Conservation (phyloP, 53 echinoderm and acorn worm species). For the Crossaster papposus region DNA sequence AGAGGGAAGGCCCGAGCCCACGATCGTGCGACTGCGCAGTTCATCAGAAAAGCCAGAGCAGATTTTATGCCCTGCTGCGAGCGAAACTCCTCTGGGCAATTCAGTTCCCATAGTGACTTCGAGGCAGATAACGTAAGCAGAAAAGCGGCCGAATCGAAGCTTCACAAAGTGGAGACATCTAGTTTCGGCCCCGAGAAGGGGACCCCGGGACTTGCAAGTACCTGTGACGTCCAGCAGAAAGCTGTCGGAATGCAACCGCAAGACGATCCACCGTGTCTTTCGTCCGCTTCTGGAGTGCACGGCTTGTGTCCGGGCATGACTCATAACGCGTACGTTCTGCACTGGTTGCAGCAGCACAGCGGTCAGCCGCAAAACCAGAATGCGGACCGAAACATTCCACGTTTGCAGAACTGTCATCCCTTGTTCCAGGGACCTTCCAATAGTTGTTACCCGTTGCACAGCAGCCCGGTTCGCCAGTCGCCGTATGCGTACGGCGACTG, state of each 20-base stretch:
- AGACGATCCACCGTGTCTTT: conserved; percentile 6
- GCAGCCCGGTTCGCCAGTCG: conserved; percentile 40
- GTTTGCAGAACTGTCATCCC: background rate
- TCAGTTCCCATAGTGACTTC: conserved; percentile 39
- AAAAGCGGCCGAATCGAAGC: background rate
- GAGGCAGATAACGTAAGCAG: background rate
- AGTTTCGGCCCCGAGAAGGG: conserved; percentile 21
- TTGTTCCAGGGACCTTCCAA: background rate
- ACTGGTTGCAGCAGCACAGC: conserved; percentile 55
- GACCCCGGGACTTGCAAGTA: conserved; percentile 25
- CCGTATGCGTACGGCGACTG: background rate
- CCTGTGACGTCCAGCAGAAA: conserved; percentile 15
- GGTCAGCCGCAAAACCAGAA: conserved; percentile 15
- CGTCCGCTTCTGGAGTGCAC: conserved; percentile 26
- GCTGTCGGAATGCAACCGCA: background rate
- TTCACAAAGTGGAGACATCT: background rate
- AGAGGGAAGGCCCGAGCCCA: conserved; percentile 27
- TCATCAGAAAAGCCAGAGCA: conserved; percentile 38
- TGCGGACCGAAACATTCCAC: background rate
- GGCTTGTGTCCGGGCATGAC: conserved; percentile 41
- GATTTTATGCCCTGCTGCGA: conserved; percentile 13
- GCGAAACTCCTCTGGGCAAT: conserved; percentile 26
- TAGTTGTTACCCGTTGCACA: conserved; percentile 7
- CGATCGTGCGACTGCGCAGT: conserved; percentile 38
- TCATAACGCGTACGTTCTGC: conserved; percentile 50